phyloP scores from a whole-genome alignment of 2,113 vertebrate genomes.

The Xenopus tropicalis region DNA sequence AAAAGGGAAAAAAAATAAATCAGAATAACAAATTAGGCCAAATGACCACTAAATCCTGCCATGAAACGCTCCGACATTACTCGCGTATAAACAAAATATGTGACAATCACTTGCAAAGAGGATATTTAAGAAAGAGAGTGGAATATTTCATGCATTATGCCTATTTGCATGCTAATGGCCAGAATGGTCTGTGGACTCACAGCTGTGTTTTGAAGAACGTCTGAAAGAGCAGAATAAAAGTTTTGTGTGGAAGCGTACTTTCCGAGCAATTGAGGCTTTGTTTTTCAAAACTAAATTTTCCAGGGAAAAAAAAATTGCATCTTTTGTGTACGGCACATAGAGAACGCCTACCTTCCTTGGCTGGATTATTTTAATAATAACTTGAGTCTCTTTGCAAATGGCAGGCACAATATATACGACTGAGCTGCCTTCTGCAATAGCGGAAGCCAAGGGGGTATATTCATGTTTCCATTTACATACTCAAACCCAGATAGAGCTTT shows the following conservation, averaged over 20 bases:
- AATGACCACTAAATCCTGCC: neutral
- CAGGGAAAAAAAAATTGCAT: conserved; percentile 30
- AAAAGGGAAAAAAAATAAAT: neutral
- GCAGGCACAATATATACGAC: conserved; percentile 37
- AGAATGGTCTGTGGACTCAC: conserved; percentile 30
- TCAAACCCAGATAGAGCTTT: conserved; percentile 44
- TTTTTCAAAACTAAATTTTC: conserved; percentile 37
- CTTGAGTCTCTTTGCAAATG: conserved; percentile 33
- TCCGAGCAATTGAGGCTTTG: conserved; percentile 28
- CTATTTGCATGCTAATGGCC: conserved; percentile 42
- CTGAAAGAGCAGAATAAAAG: conserved; percentile 42
- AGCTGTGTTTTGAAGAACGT: conserved; percentile 41
- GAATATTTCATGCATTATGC: conserved; percentile 39
- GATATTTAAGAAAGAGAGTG: conserved; percentile 29
- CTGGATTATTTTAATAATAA: conserved; percentile 44
- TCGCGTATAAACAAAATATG: conserved; percentile 53
- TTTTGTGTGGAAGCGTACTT: conserved; percentile 24
- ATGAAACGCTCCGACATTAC: conserved; percentile 4
- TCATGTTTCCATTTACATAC: conserved; percentile 41
- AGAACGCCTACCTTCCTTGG: conserved; percentile 37
- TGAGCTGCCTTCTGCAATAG: conserved; percentile 27
- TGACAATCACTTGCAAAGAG: conserved; percentile 44
- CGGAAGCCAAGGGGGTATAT: conserved; percentile 36
- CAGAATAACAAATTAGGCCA: neutral
- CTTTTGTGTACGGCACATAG: conserved; percentile 30